Conservation (phyloP, 2,888 invertebrate genomes). For the Patella ulyssiponensis region DNA sequence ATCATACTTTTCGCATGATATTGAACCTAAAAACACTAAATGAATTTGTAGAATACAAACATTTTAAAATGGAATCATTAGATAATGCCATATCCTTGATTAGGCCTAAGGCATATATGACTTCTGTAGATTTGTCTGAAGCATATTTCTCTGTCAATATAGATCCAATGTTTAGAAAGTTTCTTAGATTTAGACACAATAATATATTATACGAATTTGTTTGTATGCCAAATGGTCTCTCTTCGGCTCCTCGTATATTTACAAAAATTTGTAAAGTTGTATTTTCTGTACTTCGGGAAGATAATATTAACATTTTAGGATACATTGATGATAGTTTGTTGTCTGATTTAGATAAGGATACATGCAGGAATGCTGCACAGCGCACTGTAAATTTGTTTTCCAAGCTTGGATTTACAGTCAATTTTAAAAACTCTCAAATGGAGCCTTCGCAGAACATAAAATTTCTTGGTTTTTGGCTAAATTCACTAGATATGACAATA, state of each 20-base stretch:
- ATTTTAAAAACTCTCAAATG: neutral
- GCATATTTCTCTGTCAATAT: neutral
- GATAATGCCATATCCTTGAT: neutral
- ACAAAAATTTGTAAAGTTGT: conserved; percentile 8
- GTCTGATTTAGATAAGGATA: neutral
- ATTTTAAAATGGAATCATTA: conserved; percentile 1
- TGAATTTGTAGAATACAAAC: neutral
- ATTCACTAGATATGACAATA: neutral
- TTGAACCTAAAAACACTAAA: neutral
- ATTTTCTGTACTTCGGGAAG: neutral
- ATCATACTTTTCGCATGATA: neutral
- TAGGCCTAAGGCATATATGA: neutral
- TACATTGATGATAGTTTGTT: conserved; percentile 6
- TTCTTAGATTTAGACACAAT: no score
- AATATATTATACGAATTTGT: no score
- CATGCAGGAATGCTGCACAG: neutral
- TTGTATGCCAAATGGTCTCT: no score
- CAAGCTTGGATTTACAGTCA: neutral
- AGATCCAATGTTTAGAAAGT: neutral
- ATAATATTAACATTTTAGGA: neutral
- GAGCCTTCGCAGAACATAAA: neutral
- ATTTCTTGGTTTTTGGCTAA: neutral
- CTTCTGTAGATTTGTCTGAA: conserved; percentile 12
- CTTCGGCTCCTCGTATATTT: neutral
- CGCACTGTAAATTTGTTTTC: no score